Conservation (phyloP, 2,113 vertebrate species). For the Eudorcas thomsonii region DNA sequence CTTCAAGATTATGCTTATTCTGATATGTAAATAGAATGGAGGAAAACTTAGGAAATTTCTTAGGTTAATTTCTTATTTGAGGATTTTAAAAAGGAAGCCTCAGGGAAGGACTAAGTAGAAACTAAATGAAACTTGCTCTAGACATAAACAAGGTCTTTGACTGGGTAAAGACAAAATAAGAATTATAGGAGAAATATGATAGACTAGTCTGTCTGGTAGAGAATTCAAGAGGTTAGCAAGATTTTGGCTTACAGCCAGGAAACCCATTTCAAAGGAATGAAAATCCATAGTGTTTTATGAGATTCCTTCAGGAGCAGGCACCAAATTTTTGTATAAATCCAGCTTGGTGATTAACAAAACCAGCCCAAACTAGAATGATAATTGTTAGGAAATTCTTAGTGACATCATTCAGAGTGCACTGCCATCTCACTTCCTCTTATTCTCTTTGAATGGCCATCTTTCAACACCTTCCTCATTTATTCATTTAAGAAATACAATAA, state of each 20-base stretch:
- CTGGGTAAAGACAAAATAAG: neutral
- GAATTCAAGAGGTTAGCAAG: neutral
- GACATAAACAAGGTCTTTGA: neutral
- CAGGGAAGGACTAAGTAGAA: constrained; percentile 1
- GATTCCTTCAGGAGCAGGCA: neutral
- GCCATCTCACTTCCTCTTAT: neutral
- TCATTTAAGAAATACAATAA: neutral
- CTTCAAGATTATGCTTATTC: neutral
- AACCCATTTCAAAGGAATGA: neutral
- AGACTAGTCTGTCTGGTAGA: neutral
- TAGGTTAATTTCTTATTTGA: constrained; percentile 24
- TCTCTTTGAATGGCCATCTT: neutral
- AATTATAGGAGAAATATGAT: neutral
- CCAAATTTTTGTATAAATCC: neutral
- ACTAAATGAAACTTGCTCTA: neutral
- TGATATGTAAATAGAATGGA: constrained; percentile 36
- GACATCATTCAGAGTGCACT: neutral
- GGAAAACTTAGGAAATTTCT: constrained; percentile 23
- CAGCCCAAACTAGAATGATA: neutral
- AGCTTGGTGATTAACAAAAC: neutral
- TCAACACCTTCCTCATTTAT: neutral
- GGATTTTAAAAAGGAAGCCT: neutral
- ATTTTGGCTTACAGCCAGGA: neutral
- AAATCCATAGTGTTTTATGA: neutral
- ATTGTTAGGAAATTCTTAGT: neutral